Conservation (phyloP, 2,797 vertebrate genomes). For the Eupleurogrammus muticus region DNA sequence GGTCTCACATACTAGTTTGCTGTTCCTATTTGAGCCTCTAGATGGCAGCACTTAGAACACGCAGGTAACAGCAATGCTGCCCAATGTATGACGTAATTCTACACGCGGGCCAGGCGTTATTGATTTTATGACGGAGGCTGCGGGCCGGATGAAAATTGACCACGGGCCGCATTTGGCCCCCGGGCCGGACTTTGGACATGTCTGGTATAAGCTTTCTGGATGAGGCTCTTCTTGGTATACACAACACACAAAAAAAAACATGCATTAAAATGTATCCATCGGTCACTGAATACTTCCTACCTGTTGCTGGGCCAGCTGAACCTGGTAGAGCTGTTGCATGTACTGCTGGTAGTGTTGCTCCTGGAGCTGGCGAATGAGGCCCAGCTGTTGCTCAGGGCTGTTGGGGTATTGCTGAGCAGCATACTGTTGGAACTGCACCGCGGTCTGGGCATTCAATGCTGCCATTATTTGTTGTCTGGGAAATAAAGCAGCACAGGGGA, state of each 20-base stretch:
- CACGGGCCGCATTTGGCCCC: too few relatives aligned
- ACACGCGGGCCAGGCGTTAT: too few relatives aligned
- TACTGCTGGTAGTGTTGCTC: constrained; percentile 99
- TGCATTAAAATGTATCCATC: neutral
- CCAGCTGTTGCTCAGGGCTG: constrained; percentile 95
- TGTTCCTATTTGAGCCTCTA: too few relatives aligned
- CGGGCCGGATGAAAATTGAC: too few relatives aligned
- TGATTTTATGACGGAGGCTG: too few relatives aligned
- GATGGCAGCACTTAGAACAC: too few relatives aligned
- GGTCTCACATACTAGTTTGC: too few relatives aligned
- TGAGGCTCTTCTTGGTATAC: neutral
- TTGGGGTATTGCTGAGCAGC: constrained; percentile 98
- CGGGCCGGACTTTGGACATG: too few relatives aligned
- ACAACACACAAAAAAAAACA: too few relatives aligned
- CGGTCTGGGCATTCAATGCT: constrained; percentile 96
- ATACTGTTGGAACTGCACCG: constrained; percentile 99
- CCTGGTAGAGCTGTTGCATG: constrained; percentile 99
- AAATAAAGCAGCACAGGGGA: neutral
- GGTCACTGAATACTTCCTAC: constrained; percentile 73
- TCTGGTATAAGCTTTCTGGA: too few relatives aligned
- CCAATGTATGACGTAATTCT: too few relatives aligned
- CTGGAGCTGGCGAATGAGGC: constrained; percentile 97
- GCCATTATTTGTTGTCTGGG: constrained; percentile 99
- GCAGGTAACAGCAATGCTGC: too few relatives aligned
- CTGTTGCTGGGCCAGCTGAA: constrained; percentile 98